These are phyloP conservation scores for Simalia tracyae DNA, from an alignment of 2,797 vertebrate genomes.

Conservation along the genomic window DNA sequence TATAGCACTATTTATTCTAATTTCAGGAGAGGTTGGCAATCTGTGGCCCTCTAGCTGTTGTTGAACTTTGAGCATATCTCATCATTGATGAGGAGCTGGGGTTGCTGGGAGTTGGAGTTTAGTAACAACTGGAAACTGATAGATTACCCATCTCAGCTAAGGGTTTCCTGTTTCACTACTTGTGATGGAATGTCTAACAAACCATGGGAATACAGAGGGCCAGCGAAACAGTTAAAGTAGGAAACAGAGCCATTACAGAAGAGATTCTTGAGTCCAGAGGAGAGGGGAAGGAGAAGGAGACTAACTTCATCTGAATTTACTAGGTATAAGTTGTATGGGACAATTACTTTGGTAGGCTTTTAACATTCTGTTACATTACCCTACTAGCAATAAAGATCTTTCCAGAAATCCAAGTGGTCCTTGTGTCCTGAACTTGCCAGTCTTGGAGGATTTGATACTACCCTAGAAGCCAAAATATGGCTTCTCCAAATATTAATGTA, in stretches of 20 bases:
- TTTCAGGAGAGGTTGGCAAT: background rate
- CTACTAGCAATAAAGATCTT: background rate
- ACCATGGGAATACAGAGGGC: background rate
- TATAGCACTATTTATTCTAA: background rate
- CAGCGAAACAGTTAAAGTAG: background rate
- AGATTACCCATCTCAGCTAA: background rate
- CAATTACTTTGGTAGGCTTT: background rate
- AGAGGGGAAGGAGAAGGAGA: background rate
- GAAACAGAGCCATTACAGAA: background rate
- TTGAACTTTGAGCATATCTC: background rate
- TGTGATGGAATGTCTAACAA: background rate
- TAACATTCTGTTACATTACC: background rate
- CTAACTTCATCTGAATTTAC: background rate
- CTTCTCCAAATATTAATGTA: background rate
- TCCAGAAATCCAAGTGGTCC: background rate
- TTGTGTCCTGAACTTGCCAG: background rate
- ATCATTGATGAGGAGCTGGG: background rate
- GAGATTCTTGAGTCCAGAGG: background rate
- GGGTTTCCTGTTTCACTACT: background rate
- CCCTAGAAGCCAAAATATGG: background rate
- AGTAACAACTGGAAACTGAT: background rate
- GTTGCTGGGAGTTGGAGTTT: background rate
- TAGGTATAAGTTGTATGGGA: background rate
- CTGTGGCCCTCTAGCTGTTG: background rate
- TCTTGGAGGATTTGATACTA: background rate